Percentiles rank a stretch among this genome's conserved stretches.
Evolutionary conservation across 2,113 vertebrate species (phyloP).

Genomic region (Setophaga coronata): DNA sequence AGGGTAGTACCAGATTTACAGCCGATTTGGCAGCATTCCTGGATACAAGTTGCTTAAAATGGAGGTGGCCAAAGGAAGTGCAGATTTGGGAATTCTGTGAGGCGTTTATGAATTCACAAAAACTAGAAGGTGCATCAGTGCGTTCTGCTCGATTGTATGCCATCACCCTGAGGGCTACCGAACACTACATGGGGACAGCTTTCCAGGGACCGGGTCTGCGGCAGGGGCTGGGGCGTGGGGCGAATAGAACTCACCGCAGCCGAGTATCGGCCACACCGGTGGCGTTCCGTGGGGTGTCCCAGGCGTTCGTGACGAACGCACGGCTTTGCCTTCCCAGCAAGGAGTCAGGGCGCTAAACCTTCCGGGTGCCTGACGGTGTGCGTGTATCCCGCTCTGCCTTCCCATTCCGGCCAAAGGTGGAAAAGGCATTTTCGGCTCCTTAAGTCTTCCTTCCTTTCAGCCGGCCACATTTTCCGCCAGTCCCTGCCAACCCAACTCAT

Average conservation of each 20-base stretch:
- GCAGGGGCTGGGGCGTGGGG: too few species aligned
- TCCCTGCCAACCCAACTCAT: neutral
- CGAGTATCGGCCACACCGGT: neutral
- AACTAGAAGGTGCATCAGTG: too few species aligned
- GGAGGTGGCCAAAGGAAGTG: neutral
- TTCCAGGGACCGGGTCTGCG: neutral
- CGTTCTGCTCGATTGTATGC: neutral
- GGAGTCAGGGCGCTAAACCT: neutral
- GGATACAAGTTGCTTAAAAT: neutral
- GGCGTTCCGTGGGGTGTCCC: neutral
- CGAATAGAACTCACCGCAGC: neutral
- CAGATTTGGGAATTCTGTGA: neutral
- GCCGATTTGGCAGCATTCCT: neutral
- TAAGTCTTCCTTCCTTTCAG: too few species aligned
- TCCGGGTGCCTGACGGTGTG: neutral
- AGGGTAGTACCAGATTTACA: neutral
- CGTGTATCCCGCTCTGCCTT: neutral
- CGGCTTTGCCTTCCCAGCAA: neutral
- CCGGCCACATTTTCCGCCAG: neutral
- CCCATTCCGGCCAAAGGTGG: neutral
- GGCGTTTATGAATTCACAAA: neutral
- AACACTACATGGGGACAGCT: too few species aligned
- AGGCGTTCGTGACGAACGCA: neutral
- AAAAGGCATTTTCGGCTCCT: neutral
- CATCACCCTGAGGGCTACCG: fast-evolving